Evolutionary conservation across 2,888 invertebrate species (phyloP), one percentile per base, ranked within the genome.

Genomic region (Fragum sueziense): DNA sequence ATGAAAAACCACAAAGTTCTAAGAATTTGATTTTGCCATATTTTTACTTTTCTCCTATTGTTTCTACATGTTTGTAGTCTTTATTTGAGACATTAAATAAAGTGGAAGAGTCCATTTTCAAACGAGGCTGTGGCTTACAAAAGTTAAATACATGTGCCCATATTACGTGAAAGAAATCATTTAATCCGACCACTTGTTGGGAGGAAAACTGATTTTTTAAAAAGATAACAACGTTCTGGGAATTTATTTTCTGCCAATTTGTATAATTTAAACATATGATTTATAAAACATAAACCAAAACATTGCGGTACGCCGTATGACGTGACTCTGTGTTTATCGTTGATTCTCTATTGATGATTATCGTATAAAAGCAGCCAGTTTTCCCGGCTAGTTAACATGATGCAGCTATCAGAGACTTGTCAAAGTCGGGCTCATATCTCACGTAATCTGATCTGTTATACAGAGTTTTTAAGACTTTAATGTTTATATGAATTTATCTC

Each of bases 401-500:
- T 76, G 65, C 76, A 76, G 70, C 57, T 62, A 76, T 75, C 73
- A 70, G 70, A 25, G 54, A 47, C 33, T 70, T 59, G 80, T 74
- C 76, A 76, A 70, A 61, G 25, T 14, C 9, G 6, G 33, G 52
- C 41, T 25, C 33, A 75, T 70, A 74, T 77, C 81, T 57, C 61
- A 52, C 68, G 57, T 41, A 61, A 62, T 70, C 51, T 52, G 65
- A 51, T 61, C 68, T 71, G 54, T 22, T 51, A 59, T 69, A 75
- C 6, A 33, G 47, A n/a, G 41, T 52, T 67, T 65, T 65, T 73
- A 41, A 34, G 25, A 74, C 81, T 68, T 78, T 74, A 81, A 74
- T 78, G 81, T 81, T 81, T 81, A 81, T 71, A 78, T 62, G 57
- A 75, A 68, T 70, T 61, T 74, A 65, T 77, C 61, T 74, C 34